Conservation (phyloP, 2,797 vertebrate genomes). For the Ibycter americanus region DNA sequence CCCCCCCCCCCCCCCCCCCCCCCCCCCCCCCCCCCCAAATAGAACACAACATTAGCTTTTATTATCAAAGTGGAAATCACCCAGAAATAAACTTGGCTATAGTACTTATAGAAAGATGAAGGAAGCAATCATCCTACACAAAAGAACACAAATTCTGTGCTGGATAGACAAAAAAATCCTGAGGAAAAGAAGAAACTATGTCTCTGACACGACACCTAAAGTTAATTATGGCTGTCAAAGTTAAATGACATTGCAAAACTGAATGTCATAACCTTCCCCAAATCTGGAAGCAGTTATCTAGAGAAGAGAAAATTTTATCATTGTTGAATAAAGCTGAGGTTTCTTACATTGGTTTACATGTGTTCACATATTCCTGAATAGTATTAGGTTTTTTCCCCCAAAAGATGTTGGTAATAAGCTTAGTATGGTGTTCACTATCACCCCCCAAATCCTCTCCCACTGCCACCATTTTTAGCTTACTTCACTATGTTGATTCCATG, state of each 20-base stretch:
- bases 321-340: background rate
- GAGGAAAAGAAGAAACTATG: background rate
- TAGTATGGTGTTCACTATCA: background rate
- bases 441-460: background rate
- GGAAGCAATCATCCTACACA: background rate
- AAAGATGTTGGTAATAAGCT: background rate
- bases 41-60: background rate
- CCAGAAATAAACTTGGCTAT: background rate
- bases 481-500: background rate
- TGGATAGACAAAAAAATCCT: background rate
- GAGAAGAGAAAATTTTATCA: background rate
- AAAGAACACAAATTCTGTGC: background rate
- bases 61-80: background rate
- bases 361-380: background rate
- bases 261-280: background rate
- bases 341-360: background rate
- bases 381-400: background rate
- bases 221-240: background rate
- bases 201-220: background rate
- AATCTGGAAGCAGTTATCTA: background rate
- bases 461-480: background rate
- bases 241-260: background rate
- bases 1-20: no score
- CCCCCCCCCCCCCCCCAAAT: no score
- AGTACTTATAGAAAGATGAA: background rate